These are phyloP conservation scores for Temnothorax nylanderi DNA, from an alignment of 1,140 invertebrate genomes.

Conservation along the genomic window DNA sequence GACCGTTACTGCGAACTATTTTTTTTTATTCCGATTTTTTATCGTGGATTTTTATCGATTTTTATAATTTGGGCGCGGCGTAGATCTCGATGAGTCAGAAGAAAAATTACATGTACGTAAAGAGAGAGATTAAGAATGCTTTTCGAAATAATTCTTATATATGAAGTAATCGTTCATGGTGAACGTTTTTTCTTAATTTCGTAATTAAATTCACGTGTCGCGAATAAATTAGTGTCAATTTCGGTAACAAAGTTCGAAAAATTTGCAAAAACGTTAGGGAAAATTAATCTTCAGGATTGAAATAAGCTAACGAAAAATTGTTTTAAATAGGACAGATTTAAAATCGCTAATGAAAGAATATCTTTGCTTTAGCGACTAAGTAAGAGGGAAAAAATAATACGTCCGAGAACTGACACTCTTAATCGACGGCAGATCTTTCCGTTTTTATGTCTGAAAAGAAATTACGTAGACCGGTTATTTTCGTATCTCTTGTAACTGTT, in stretches of 20 bases:
- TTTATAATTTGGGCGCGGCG: slow-evolving; percentile 63
- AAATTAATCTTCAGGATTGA: background rate
- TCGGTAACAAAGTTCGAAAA: background rate
- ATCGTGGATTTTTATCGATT: slow-evolving; percentile 74
- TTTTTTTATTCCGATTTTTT: slow-evolving; percentile 69
- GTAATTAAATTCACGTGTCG: background rate
- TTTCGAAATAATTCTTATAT: background rate
- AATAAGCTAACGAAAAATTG: background rate
- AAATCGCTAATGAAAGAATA: background rate
- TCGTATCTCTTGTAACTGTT: background rate
- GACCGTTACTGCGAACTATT: slow-evolving; percentile 59
- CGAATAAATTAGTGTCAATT: slow-evolving; percentile 5
- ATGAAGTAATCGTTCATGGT: background rate
- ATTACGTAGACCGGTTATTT: slow-evolving; percentile 20
- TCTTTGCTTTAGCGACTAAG: background rate
- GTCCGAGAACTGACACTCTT: background rate
- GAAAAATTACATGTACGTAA: background rate
- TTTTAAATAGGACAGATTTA: slow-evolving; percentile 8
- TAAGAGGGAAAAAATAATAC: background rate
- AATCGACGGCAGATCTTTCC: background rate
- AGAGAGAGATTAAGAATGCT: background rate
- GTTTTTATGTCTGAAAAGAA: slow-evolving; percentile 13
- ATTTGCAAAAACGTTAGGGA: background rate
- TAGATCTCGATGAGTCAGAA: background rate
- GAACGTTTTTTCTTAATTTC: background rate